Evolutionary conservation across 2,888 invertebrate species (phyloP).

Genomic region (Phorcus lineatus): DNA sequence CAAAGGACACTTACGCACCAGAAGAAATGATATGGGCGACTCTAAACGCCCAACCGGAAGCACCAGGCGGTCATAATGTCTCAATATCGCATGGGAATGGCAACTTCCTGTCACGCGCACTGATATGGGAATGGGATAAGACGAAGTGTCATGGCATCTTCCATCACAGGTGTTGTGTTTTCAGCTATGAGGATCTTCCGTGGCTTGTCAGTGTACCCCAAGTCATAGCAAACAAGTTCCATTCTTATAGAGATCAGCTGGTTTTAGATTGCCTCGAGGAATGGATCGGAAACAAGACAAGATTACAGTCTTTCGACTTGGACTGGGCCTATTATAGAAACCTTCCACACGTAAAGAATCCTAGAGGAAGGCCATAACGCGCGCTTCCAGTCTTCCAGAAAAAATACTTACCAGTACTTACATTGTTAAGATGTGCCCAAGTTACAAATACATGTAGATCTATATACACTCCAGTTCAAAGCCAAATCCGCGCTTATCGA

Average conservation of each 20-base stretch:
- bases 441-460: no score
- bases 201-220: conserved; percentile 35
- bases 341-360: background rate
- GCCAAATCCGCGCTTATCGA: no score
- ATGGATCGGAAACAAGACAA: background rate
- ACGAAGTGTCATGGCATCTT: background rate
- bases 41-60: background rate
- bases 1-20: conserved; percentile 32
- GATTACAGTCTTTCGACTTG: background rate
- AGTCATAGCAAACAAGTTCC: conserved; percentile 52
- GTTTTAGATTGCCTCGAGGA: conserved; percentile 43
- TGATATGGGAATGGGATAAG: background rate
- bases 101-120: background rate
- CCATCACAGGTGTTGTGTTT: conserved; percentile 45
- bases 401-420: no score
- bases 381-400: no score
- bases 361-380: no score
- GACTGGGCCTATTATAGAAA: background rate
- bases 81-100: no score
- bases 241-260: conserved; percentile 43
- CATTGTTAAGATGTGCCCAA: no score
- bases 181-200: conserved; percentile 47
- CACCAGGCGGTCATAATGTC: background rate
- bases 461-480: no score
- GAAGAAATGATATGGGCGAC: conserved; percentile 42